Evolutionary conservation across 1,140 invertebrate genomes (phyloP).

Genomic region (Lamellibrachia luymesi): DNA sequence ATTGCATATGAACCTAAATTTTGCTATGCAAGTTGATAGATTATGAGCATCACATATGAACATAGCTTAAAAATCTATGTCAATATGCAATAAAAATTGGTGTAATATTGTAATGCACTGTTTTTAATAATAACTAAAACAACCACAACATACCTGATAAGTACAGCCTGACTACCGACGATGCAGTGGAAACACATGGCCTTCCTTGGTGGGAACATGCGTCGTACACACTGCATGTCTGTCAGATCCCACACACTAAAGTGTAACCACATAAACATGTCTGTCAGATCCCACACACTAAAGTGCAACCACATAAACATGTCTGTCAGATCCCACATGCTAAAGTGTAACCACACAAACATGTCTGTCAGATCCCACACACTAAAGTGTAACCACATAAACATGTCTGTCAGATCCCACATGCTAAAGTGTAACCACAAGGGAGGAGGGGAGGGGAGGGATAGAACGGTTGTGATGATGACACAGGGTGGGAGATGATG

Average conservation of each 20-base stretch:
- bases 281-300: background rate
- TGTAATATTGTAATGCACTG: background rate
- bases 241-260: background rate
- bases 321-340: no score
- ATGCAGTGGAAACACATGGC: background rate
- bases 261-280: background rate
- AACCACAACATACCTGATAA: background rate
- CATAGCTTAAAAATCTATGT: background rate
- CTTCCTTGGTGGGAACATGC: background rate
- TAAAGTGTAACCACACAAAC: no score
- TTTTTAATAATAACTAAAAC: background rate
- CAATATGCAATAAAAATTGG: background rate
- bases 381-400: background rate
- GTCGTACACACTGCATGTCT: constrained; percentile 11
- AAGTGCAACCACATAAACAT: background rate
- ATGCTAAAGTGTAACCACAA: background rate
- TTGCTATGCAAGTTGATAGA: background rate
- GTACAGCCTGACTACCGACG: background rate
- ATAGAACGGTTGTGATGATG: no score
- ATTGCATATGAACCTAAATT: background rate
- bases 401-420: background rate
- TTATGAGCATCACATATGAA: background rate
- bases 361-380: background rate
- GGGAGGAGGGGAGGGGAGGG: no score
- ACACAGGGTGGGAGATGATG: no score